phyloP scores from a whole-genome alignment of 2,113 vertebrate genomes.

The Apteryx owenii region DNA sequence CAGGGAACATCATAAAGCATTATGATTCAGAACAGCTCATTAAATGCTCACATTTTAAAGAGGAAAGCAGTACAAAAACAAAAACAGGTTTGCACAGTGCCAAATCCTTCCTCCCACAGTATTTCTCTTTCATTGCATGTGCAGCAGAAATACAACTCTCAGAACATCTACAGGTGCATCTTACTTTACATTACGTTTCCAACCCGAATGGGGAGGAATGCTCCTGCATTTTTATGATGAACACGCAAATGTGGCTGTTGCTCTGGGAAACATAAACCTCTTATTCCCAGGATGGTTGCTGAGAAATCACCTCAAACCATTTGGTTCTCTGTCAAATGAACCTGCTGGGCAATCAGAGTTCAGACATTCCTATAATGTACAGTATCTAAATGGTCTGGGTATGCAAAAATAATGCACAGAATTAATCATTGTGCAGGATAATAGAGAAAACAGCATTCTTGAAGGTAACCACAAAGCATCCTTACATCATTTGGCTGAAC shows the following conservation, averaged over 20 bases:
- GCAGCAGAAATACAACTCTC: background rate
- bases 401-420: background rate
- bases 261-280: background rate
- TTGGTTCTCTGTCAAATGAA: conserved; percentile 1
- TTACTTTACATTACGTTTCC: background rate
- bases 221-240: background rate
- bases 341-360: background rate
- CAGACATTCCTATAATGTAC: background rate
- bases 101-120: background rate
- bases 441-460: background rate
- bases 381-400: background rate
- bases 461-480: background rate
- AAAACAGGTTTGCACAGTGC: background rate
- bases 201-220: background rate
- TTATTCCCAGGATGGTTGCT: background rate
- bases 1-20: background rate
- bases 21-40: background rate
- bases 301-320: conserved; percentile 29
- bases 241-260: background rate
- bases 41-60: background rate
- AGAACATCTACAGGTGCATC: background rate
- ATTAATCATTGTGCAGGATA: background rate
- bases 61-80: conserved; percentile 8
- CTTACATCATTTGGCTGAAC: background rate
- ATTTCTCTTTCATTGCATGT: background rate